Evolutionary conservation across 2,888 invertebrate species (phyloP).

Genomic region (Micoletzkya japonica): DNA sequence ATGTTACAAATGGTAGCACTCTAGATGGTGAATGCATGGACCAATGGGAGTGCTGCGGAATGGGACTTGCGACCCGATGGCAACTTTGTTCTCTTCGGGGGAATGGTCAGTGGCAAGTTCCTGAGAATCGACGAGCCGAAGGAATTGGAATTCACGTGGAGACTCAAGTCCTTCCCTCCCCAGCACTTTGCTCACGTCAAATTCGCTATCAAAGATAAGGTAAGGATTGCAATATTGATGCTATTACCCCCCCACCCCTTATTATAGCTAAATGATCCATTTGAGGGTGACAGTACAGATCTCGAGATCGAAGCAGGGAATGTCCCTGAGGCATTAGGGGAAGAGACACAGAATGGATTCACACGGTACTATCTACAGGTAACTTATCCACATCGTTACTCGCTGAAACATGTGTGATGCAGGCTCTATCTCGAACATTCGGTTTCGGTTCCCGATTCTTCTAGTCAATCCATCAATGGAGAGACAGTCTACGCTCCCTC

Average conservation of each 20-base stretch:
- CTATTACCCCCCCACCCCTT: no score
- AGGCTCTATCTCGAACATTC: conserved; percentile 87
- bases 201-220: conserved; percentile 82
- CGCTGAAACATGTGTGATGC: conserved; percentile 77
- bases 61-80: conserved; percentile 83
- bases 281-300: conserved; percentile 77
- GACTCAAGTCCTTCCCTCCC: conserved; percentile 89
- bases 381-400: neutral
- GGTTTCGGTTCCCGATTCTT: conserved; percentile 76
- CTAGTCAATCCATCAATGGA: no score
- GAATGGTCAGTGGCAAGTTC: conserved; percentile 87
- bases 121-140: conserved; percentile 79
- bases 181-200: conserved; percentile 87
- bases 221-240: conserved; percentile 51
- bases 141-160: conserved; percentile 80
- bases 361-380: conserved; percentile 76
- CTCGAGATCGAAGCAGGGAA: conserved; percentile 81
- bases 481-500: no score
- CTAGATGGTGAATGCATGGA: conserved; percentile 84
- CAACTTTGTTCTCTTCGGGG: conserved; percentile 86
- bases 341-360: conserved; percentile 73
- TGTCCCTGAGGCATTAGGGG: conserved; percentile 79
- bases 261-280: neutral
- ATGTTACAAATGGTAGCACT: no score
- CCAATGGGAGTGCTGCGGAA: conserved; percentile 78